Evolutionary conservation across 1,140 invertebrate species (phyloP).

Genomic region (Sycophila sp.): DNA sequence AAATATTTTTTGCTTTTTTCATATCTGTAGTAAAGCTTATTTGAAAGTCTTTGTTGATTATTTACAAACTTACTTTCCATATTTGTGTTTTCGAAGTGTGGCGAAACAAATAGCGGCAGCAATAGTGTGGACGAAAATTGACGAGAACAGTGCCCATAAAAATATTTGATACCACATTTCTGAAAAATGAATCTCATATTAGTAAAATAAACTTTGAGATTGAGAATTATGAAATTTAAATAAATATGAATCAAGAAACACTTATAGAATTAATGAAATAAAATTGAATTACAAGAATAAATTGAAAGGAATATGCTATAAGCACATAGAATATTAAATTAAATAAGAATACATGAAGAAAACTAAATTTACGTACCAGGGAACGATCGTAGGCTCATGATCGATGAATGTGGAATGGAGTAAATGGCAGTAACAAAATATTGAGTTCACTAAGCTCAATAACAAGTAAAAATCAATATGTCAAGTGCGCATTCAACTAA

Average conservation of each 20-base stretch:
- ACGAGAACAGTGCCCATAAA: constrained; percentile 93
- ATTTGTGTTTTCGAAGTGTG: constrained; percentile 90
- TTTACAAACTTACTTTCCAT: constrained; percentile 75
- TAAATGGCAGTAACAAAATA: constrained; percentile 30
- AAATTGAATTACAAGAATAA: background rate
- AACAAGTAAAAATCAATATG: constrained; percentile 37
- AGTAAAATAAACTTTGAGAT: background rate
- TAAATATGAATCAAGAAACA: background rate
- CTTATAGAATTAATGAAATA: too few relatives aligned
- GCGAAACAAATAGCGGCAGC: constrained; percentile 91
- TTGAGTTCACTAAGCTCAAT: constrained; percentile 26
- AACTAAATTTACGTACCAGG: constrained; percentile 45
- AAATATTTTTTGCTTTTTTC: too few relatives aligned
- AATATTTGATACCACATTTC: constrained; percentile 98
- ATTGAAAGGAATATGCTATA: background rate
- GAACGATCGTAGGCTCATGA: constrained; percentile 49
- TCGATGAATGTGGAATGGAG: constrained; percentile 39
- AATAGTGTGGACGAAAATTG: constrained; percentile 89
- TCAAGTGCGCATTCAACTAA: constrained; percentile 23
- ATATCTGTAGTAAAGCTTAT: too few relatives aligned
- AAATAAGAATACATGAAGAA: constrained; percentile 18
- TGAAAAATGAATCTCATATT: constrained; percentile 54
- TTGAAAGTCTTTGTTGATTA: constrained; percentile 1
- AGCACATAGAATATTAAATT: background rate
- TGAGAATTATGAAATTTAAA: background rate